Evolutionary conservation across 2,888 invertebrate genomes (phyloP).

Genomic region (Patella caerulea): DNA sequence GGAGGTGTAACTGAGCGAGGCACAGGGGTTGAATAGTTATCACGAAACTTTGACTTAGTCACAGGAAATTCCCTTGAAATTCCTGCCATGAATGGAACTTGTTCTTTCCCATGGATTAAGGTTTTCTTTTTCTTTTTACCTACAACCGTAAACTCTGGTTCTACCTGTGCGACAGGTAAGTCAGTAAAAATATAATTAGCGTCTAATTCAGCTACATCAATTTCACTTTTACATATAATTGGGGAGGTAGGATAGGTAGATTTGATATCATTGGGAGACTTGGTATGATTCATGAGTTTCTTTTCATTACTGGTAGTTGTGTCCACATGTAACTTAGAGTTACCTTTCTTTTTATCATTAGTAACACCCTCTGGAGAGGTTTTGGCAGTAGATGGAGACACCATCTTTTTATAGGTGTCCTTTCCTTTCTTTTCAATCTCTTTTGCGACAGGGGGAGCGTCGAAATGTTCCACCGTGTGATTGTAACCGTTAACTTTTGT

Average conservation of each 20-base stretch:
- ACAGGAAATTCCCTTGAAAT: slow-evolving; percentile 13
- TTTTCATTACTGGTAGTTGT: neutral
- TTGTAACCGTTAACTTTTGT: neutral
- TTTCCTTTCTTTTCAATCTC: neutral
- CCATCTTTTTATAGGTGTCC: neutral
- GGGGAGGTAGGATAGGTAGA: neutral
- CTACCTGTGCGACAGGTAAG: slow-evolving; percentile 46
- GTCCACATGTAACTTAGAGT: neutral
- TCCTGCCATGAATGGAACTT: slow-evolving; percentile 10
- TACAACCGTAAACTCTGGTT: slow-evolving; percentile 57
- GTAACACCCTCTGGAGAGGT: neutral
- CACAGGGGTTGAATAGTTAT: neutral
- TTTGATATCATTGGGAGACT: slow-evolving; percentile 1
- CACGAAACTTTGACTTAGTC: slow-evolving; percentile 9
- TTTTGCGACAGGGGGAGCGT: neutral
- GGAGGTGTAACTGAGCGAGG: slow-evolving; percentile 13
- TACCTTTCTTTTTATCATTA: neutral
- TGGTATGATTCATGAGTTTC: neutral
- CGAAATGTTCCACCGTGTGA: neutral
- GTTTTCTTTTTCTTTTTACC: slow-evolving; percentile 42
- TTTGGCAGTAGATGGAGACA: neutral
- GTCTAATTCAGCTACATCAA: neutral
- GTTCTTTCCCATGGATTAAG: neutral
- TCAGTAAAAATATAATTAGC: slow-evolving; percentile 57
- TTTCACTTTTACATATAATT: neutral